A percentile compares a stretch with the other conserved stretches of the same genome.
These are phyloP conservation scores for Hirudinaria manillensis DNA, from an alignment of 2,888 invertebrate species.

Conservation along the genomic window DNA sequence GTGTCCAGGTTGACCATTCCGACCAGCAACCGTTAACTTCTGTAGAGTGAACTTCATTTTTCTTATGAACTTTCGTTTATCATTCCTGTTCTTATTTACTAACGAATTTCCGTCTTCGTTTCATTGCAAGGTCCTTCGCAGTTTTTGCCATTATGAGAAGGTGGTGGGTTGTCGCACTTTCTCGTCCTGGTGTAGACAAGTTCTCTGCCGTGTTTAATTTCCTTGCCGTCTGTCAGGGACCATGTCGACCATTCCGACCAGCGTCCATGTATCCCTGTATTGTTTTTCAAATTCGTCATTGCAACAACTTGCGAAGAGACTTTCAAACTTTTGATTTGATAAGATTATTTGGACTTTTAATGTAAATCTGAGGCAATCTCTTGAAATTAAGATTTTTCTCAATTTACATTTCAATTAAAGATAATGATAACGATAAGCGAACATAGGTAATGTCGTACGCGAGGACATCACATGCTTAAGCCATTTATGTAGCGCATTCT, in stretches of 20 bases:
- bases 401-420: too few species aligned
- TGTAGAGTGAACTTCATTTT: background rate
- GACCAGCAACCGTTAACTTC: constrained; percentile 5
- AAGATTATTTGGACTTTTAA: too few species aligned
- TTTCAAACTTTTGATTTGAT: too few species aligned
- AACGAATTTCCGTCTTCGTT: constrained; percentile 2
- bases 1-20: background rate
- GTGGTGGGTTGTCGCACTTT: constrained; percentile 10
- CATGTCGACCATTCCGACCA: background rate
- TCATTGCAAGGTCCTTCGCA: background rate
- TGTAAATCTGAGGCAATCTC: too few species aligned
- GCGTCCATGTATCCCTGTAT: background rate
- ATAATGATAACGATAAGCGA: too few species aligned
- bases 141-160: background rate
- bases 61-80: too few species aligned
- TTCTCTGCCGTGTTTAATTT: background rate
- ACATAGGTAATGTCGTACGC: too few species aligned
- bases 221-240: background rate
- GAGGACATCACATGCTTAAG: too few species aligned
- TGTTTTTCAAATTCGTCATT: background rate
- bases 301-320: background rate
- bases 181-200: background rate
- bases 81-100: too few species aligned
- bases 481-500: too few species aligned
- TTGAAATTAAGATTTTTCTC: too few species aligned